These are phyloP conservation scores for Aleiodes testaceus DNA, from an alignment of 2,888 invertebrate species.

Conservation along the genomic window DNA sequence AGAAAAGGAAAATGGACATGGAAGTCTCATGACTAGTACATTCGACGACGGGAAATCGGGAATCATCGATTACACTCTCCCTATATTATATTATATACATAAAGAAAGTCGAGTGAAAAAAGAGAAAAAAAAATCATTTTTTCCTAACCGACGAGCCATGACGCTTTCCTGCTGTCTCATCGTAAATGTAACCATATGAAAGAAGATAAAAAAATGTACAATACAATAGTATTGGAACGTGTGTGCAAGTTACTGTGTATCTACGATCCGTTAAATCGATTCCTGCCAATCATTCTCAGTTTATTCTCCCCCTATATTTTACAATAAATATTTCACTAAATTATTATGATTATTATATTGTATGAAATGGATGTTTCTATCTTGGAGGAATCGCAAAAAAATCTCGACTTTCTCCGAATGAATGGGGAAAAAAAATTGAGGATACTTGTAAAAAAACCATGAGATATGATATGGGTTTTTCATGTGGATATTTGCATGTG, in stretches of 20 bases:
- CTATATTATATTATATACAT: slow-evolving; percentile 24
- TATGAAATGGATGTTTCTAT: not conserved
- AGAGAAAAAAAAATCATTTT: slow-evolving; percentile 49
- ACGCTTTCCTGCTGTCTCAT: slow-evolving; percentile 56
- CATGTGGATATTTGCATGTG: slow-evolving; percentile 69
- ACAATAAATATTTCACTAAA: not conserved
- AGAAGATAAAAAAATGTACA: slow-evolving; percentile 30
- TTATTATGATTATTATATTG: not conserved
- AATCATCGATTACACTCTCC: slow-evolving; percentile 55
- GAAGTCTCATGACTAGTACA: slow-evolving; percentile 45
- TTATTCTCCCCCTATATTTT: not conserved
- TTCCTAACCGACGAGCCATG: slow-evolving; percentile 53
- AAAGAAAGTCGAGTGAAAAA: slow-evolving; percentile 12
- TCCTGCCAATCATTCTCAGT: slow-evolving; percentile 41
- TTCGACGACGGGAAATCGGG: slow-evolving; percentile 36
- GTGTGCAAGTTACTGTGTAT: slow-evolving; percentile 23
- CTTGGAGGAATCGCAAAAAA: not conserved
- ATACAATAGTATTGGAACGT: slow-evolving; percentile 29
- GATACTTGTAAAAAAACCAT: slow-evolving; percentile 35
- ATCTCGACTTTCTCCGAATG: not conserved
- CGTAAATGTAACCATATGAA: slow-evolving; percentile 44
- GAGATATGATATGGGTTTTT: slow-evolving; percentile 34
- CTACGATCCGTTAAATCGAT: slow-evolving; percentile 42
- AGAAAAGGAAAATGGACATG: slow-evolving; percentile 41
- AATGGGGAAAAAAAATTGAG: slow-evolving; percentile 1